Evolutionary conservation across 2,797 vertebrate species (phyloP).

Genomic region (Anabacerthia variegaticeps): DNA sequence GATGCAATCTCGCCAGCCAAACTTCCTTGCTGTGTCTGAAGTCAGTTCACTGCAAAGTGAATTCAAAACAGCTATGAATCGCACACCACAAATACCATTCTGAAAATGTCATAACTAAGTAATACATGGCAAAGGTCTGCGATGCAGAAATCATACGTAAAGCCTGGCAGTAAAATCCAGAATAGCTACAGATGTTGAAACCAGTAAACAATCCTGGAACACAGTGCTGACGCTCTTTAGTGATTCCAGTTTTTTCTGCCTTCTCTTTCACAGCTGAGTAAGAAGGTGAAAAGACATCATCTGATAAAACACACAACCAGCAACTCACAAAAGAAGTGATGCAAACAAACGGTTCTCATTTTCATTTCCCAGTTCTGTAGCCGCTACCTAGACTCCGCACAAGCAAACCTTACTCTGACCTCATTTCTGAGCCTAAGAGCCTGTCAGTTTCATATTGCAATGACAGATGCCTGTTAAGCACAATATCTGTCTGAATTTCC

Average conservation of each 20-base stretch:
- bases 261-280: not conserved
- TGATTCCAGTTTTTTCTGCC: not conserved
- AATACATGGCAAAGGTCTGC: constrained; percentile 27
- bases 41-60: constrained; percentile 10
- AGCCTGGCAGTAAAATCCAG: constrained; percentile 37
- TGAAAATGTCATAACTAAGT: constrained; percentile 58
- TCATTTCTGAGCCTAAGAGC: not conserved
- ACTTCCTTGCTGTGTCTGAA: constrained; percentile 27
- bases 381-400: not conserved
- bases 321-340: not conserved
- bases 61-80: constrained; percentile 44
- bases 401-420: not conserved
- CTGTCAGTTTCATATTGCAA: not conserved
- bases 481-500: not conserved
- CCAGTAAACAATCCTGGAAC: not conserved
- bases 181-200: not conserved
- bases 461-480: not conserved
- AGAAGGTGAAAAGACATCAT: not conserved
- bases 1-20: not conserved
- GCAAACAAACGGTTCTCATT: not conserved
- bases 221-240: not conserved
- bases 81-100: constrained; percentile 48
- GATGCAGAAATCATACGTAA: constrained; percentile 2
- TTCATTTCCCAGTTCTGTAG: not conserved
- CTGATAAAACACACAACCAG: not conserved